Percentiles rank a stretch among this genome's conserved stretches.
phyloP scores from a whole-genome alignment of 2,888 invertebrate species.

The Fragum whitleyi region DNA sequence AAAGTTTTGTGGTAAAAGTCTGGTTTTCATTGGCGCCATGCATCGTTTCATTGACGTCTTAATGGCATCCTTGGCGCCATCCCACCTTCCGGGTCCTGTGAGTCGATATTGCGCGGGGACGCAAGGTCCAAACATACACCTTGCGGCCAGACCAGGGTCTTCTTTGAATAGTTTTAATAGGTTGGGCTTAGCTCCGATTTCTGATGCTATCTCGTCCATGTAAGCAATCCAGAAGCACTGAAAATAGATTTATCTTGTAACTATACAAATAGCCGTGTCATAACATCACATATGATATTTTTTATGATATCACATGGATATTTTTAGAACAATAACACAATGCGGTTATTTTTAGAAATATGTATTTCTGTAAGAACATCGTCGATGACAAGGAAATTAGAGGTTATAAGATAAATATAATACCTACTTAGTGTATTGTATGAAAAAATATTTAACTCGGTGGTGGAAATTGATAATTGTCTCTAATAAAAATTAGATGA shows the following conservation, averaged over 20 bases:
- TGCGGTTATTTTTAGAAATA: no score
- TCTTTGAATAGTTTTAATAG: slow-evolving; percentile 68
- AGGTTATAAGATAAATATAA: no score
- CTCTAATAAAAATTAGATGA: no score
- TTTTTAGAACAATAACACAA: no score
- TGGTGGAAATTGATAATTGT: no score
- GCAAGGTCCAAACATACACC: slow-evolving; percentile 82
- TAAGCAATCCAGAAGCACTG: slow-evolving; percentile 83
- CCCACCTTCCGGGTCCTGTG: slow-evolving; percentile 77
- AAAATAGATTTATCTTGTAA: no score
- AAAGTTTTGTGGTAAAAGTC: slow-evolving; percentile 61
- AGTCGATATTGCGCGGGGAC: slow-evolving; percentile 82
- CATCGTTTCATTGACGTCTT: slow-evolving; percentile 56
- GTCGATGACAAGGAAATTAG: background rate
- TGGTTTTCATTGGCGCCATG: slow-evolving; percentile 58
- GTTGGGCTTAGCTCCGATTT: slow-evolving; percentile 78
- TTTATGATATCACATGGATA: no score
- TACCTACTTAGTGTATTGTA: no score
- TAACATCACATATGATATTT: no score
- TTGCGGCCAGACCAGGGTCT: slow-evolving; percentile 76
- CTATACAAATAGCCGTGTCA: no score
- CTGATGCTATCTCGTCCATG: slow-evolving; percentile 82
- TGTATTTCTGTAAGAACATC: background rate
- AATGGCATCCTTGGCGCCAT: slow-evolving; percentile 73
- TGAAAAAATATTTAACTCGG: no score